These are phyloP conservation scores for Chelonus formosanus DNA, from an alignment of 2,888 invertebrate species.

Conservation along the genomic window DNA sequence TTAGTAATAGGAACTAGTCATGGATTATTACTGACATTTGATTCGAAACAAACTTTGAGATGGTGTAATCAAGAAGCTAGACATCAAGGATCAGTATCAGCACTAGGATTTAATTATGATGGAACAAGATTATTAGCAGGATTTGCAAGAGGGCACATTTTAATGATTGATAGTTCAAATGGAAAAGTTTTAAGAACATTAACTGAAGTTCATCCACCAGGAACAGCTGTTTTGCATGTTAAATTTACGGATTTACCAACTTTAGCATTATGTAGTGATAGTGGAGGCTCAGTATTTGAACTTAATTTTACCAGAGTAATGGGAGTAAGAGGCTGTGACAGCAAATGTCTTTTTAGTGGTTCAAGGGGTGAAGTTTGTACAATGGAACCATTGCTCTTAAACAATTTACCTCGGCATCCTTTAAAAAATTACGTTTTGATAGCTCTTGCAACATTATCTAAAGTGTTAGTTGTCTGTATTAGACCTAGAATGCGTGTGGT, in stretches of 20 bases:
- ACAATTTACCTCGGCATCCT: slow-evolving; percentile 71
- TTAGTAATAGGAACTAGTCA: slow-evolving; percentile 95
- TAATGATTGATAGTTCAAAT: slow-evolving; percentile 86
- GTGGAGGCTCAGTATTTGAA: slow-evolving; percentile 95
- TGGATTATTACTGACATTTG: slow-evolving; percentile 88
- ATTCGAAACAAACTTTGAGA: slow-evolving; percentile 84
- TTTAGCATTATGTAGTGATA: slow-evolving; percentile 85
- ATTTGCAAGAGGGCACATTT: slow-evolving; percentile 81
- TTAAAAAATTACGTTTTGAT: slow-evolving; percentile 80
- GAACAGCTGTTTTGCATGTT: slow-evolving; percentile 81
- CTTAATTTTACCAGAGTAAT: slow-evolving; percentile 87
- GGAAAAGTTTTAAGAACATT: slow-evolving; percentile 81
- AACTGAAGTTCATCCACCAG: slow-evolving; percentile 84
- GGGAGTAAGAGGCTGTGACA: slow-evolving; percentile 87
- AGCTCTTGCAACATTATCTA: slow-evolving; percentile 93
- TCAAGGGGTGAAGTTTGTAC: slow-evolving; percentile 93
- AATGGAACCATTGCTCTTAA: slow-evolving; percentile 74
- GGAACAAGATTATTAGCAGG: slow-evolving; percentile 86
- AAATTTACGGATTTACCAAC: slow-evolving; percentile 78
- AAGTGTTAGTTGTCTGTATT: slow-evolving; percentile 84
- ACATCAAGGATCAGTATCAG: slow-evolving; percentile 82
- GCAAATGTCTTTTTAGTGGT: slow-evolving; percentile 95
- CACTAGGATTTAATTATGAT: slow-evolving; percentile 87
- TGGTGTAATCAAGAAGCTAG: slow-evolving; percentile 84
- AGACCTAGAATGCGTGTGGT: slow-evolving; percentile 80